Percentiles rank a stretch among this genome's conserved stretches.
phyloP scores from a whole-genome alignment of 2,888 invertebrate species.

The Pilophorus perplexus region DNA sequence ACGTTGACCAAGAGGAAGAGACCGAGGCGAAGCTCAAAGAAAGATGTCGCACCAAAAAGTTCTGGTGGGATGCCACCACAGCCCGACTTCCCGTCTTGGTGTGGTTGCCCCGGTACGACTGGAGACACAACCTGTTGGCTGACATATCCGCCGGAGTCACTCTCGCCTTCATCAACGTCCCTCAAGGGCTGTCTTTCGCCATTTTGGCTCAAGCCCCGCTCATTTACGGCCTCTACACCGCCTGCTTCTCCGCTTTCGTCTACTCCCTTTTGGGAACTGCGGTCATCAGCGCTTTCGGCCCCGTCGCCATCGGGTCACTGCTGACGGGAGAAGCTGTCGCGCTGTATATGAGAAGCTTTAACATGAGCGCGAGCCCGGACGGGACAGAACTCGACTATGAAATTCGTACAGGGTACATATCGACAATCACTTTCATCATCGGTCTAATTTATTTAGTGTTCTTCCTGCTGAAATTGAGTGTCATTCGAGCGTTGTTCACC shows the following conservation, averaged over 20 bases:
- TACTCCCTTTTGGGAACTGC: constrained; percentile 45
- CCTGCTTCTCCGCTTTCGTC: constrained; percentile 44
- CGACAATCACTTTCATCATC: constrained; percentile 40
- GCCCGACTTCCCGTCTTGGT: constrained; percentile 58
- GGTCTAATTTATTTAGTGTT: constrained; percentile 41
- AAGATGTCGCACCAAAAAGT: constrained; percentile 2
- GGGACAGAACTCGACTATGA: constrained; percentile 13
- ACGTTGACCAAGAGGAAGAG: background rate
- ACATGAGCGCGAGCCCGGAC: constrained; percentile 24
- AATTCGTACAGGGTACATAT: constrained; percentile 16
- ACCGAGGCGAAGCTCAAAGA: background rate
- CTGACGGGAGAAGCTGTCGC: constrained; percentile 44
- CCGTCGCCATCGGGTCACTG: constrained; percentile 45
- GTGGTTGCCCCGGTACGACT: constrained; percentile 67
- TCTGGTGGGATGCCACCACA: background rate
- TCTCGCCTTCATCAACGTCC: constrained; percentile 83
- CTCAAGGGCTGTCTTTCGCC: constrained; percentile 63
- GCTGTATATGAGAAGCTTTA: constrained; percentile 13
- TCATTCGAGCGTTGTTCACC: constrained; percentile 39
- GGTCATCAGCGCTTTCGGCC: constrained; percentile 43
- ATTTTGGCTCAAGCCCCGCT: constrained; percentile 44
- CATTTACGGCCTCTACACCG: constrained; percentile 45
- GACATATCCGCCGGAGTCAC: constrained; percentile 81
- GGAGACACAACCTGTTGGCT: constrained; percentile 61
- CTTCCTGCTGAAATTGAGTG: constrained; percentile 40